These are phyloP conservation scores for Coreius guichenoti DNA, from an alignment of 2,797 vertebrate genomes.

Conservation along the genomic window DNA sequence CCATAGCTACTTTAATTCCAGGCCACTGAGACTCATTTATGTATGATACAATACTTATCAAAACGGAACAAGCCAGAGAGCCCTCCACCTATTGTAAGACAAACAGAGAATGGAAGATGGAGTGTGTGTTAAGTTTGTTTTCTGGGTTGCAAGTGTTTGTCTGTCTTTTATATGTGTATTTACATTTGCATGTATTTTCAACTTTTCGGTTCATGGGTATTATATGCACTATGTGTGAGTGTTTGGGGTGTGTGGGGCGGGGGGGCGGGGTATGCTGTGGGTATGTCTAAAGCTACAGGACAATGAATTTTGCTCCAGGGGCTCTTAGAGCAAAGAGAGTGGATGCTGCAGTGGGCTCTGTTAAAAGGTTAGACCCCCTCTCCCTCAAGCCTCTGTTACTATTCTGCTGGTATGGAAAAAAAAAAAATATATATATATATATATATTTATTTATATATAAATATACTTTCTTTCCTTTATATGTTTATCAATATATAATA, in stretches of 20 bases:
- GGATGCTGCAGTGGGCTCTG: slow-evolving; percentile 57
- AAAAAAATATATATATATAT: not conserved
- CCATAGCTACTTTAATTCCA: slow-evolving; percentile 61
- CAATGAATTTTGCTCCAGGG: slow-evolving; percentile 56
- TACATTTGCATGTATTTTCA: slow-evolving; percentile 20
- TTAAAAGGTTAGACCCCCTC: slow-evolving; percentile 73
- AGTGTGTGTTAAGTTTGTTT: slow-evolving; percentile 14
- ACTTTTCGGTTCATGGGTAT: not conserved
- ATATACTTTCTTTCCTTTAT: not conserved
- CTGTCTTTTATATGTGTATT: not conserved
- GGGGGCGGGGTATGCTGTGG: not conserved
- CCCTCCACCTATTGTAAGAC: slow-evolving; percentile 10
- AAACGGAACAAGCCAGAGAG: slow-evolving; percentile 34
- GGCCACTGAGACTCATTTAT: slow-evolving; percentile 60
- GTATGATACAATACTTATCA: slow-evolving; percentile 37
- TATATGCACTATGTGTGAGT: not conserved
- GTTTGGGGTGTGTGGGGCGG: too few relatives aligned
- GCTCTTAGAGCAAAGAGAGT: slow-evolving; percentile 34
- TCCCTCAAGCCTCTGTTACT: slow-evolving; percentile 74
- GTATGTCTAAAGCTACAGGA: slow-evolving; percentile 32
- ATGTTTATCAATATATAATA: not conserved
- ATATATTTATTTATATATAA: not conserved
- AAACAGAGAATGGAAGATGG: slow-evolving; percentile 17
- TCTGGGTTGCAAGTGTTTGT: not conserved
- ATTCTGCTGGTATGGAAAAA: slow-evolving; percentile 66